Evolutionary conservation across 2,888 invertebrate species (phyloP), one percentile per base, ranked within the genome.

Genomic region (Hirtodrosophila cameraria): DNA sequence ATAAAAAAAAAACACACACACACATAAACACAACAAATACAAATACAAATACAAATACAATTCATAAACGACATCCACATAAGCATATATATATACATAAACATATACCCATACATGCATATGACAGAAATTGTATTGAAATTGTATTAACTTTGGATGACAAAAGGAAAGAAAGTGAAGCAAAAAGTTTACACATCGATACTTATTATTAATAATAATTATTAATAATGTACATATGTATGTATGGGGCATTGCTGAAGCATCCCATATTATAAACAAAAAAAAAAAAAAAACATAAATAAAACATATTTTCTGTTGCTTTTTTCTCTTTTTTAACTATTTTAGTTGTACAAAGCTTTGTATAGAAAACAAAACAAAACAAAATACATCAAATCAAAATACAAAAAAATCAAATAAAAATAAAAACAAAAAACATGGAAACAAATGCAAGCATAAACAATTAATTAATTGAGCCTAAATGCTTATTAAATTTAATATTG

Each of bases 271-370:
- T n/a, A n/a, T n/a, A n/a, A n/a, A n/a, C n/a, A n/a, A n/a, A n/a
- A n/a, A n/a, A n/a, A n/a, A n/a, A n/a, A n/a, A n/a, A n/a, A n/a
- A n/a, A n/a, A n/a, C 57, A 58, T 63, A 49, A 68, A 62, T 64
- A 54, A 60, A 59, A 65, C 45, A 60, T 66, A 71, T 66, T 77
- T 83, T 83, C n/a, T 81, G 86, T 82, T 86, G 87, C 78, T 81
- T 81, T 80, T 77, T 80, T 77, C 59, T 71, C 67, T 75, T 85
- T 83, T 65, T 71, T 80, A 20, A 74, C 72, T 85, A 86, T 59
- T 87, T 87, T 87, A 88, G 87, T 88, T 87, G 87, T 87, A 87
- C 84, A 87, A 87, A 88, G 68, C 86, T 74, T 84, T 71, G 70
- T 73, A 71, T 67, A 71, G 62, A 77, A 60, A 68, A 63, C 66